Conservation (phyloP, 2,797 vertebrate genomes). For the Podargus strigoides region DNA sequence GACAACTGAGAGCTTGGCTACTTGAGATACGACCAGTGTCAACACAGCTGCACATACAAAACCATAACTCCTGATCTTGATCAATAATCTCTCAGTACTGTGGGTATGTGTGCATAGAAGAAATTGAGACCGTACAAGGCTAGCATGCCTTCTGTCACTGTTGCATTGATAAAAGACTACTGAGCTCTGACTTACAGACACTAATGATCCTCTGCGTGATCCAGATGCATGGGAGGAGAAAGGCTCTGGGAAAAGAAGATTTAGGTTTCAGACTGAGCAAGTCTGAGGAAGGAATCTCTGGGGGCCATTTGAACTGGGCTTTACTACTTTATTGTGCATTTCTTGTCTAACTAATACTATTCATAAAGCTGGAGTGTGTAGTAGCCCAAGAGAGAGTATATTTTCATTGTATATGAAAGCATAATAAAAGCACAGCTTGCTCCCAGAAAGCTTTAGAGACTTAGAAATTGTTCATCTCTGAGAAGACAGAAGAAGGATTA, state of each 20-base stretch:
- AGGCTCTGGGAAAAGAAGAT: background rate
- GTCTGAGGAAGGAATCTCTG: background rate
- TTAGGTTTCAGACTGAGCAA: background rate
- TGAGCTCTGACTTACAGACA: background rate
- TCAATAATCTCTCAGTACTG: background rate
- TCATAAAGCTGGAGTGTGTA: background rate
- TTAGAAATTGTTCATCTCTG: background rate
- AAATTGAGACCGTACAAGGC: background rate
- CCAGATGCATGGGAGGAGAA: background rate
- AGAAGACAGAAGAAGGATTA: background rate
- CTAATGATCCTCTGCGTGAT: background rate
- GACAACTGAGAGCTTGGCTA: background rate
- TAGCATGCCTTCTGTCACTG: background rate
- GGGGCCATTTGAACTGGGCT: background rate
- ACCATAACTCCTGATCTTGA: background rate
- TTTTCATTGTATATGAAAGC: background rate
- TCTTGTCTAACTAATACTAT: background rate
- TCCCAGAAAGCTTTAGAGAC: background rate
- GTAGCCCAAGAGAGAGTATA: background rate
- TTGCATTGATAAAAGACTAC: background rate
- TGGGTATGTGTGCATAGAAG: background rate
- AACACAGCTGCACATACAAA: background rate
- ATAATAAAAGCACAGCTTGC: background rate
- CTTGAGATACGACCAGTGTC: background rate
- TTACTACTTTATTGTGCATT: background rate